A percentile compares a stretch with the other conserved stretches of the same genome.
Conservation (phyloP, 1,140 invertebrate genomes). For the Liolophura sinensis region DNA sequence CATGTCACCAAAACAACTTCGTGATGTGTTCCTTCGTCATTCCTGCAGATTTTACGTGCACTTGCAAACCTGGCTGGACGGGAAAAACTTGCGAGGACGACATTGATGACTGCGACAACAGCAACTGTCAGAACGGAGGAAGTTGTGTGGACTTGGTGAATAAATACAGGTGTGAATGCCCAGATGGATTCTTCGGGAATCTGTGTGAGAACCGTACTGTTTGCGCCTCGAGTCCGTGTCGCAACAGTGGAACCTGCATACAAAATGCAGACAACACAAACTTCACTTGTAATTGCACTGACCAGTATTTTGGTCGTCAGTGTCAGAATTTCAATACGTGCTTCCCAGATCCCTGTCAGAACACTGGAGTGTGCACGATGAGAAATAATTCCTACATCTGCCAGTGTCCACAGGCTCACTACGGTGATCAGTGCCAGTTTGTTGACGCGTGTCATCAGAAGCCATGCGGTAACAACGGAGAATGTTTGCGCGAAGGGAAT, state of each 20-base stretch:
- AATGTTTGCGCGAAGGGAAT: not conserved
- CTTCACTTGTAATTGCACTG: slow-evolving; percentile 31
- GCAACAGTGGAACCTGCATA: slow-evolving; percentile 36
- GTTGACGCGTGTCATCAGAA: not conserved
- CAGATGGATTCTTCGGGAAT: slow-evolving; percentile 21
- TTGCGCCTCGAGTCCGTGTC: slow-evolving; percentile 32
- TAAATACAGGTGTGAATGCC: slow-evolving; percentile 24
- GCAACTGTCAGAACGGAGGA: slow-evolving; percentile 45
- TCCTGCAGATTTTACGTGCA: slow-evolving; percentile 17
- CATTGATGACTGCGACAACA: slow-evolving; percentile 38
- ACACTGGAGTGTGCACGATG: not conserved
- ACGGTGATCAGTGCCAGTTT: not conserved
- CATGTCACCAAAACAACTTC: slow-evolving; percentile 27
- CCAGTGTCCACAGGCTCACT: not conserved
- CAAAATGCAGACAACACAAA: slow-evolving; percentile 21
- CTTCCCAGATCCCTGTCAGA: slow-evolving; percentile 6
- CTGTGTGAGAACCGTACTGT: slow-evolving; percentile 19
- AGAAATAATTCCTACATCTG: not conserved
- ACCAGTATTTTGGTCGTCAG: slow-evolving; percentile 23
- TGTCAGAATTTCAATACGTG: slow-evolving; percentile 18
- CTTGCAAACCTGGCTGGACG: slow-evolving; percentile 39
- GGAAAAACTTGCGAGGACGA: slow-evolving; percentile 47
- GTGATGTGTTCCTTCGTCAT: slow-evolving; percentile 22
- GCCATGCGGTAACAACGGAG: not conserved
- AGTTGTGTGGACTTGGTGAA: slow-evolving; percentile 36